These are phyloP conservation scores for Cataglyphis livida DNA, from an alignment of 2,888 invertebrate genomes.

Conservation along the genomic window DNA sequence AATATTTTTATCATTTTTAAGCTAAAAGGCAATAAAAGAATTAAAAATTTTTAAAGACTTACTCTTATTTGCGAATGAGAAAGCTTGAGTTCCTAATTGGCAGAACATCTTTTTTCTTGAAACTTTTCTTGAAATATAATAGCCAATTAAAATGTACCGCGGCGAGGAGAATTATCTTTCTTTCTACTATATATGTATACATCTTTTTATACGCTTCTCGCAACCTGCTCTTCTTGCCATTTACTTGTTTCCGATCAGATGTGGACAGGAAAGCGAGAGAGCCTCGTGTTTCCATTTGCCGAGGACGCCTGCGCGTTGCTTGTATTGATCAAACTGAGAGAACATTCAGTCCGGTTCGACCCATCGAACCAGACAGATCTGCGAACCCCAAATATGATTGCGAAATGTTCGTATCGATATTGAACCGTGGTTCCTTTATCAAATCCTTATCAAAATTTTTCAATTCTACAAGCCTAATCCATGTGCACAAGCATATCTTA, in stretches of 20 bases:
- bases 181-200: neutral
- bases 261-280: constrained; percentile 57
- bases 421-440: neutral
- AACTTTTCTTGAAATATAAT: constrained; percentile 17
- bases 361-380: constrained; percentile 77
- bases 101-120: neutral
- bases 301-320: constrained; percentile 77
- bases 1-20: neutral
- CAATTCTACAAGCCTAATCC: constrained; percentile 16
- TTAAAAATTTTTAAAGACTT: constrained; percentile 2
- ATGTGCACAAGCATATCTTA: neutral
- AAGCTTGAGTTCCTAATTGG: neutral
- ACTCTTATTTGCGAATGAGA: neutral
- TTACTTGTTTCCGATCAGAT: constrained; percentile 63
- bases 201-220: constrained; percentile 15
- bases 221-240: constrained; percentile 53
- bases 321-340: constrained; percentile 78
- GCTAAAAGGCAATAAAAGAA: neutral
- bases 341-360: constrained; percentile 76
- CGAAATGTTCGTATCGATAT: constrained; percentile 19
- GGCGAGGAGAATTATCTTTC: neutral
- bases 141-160: constrained; percentile 1
- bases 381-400: constrained; percentile 69
- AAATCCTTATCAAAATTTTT: constrained; percentile 17
- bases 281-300: constrained; percentile 55